These are phyloP conservation scores for Drosophila nigricruria DNA, from an alignment of 2,888 invertebrate species.

Conservation along the genomic window DNA sequence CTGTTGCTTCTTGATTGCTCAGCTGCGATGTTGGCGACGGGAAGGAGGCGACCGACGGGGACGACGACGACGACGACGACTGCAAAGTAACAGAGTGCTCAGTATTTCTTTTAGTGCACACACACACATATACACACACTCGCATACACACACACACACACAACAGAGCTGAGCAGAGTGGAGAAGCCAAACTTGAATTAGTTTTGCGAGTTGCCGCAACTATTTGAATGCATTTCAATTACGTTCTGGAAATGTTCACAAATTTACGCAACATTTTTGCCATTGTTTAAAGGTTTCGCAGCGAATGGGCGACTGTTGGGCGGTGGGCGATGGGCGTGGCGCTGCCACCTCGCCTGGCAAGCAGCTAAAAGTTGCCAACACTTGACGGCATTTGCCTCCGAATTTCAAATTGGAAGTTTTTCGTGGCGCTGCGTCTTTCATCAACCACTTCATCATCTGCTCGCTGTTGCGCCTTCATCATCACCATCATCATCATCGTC, in stretches of 20 bases:
- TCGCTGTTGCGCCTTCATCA: constrained; percentile 5
- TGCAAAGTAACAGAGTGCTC: constrained; percentile 39
- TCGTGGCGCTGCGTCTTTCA: constrained; percentile 18
- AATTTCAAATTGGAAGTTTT: constrained; percentile 56
- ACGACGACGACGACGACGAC: constrained; percentile 26
- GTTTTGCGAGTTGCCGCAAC: constrained; percentile 3
- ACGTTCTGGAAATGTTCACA: constrained; percentile 22
- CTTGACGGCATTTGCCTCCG: constrained; percentile 47
- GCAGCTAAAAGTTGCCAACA: constrained; percentile 32
- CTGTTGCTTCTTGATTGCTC: constrained; percentile 5
- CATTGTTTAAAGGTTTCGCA: constrained; percentile 33
- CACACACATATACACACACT: constrained; percentile 12
- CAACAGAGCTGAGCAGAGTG: constrained; percentile 1
- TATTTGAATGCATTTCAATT: constrained; percentile 52
- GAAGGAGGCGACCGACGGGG: constrained; percentile 22
- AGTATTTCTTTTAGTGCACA: constrained; percentile 7
- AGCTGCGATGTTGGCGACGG: constrained; percentile 40
- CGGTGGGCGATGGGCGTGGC: not conserved
- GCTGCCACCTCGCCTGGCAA: constrained; percentile 2
- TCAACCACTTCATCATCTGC: constrained; percentile 2
- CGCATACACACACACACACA: not conserved
- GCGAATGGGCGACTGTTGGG: not conserved
- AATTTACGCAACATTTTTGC: constrained; percentile 36
- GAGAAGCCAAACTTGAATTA: constrained; percentile 16
- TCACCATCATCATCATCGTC: constrained; percentile 4